A percentile compares a stretch with the other conserved stretches of the same genome.
phyloP scores from a whole-genome alignment of 1,140 invertebrate species.

The Zaprionus africanus region DNA sequence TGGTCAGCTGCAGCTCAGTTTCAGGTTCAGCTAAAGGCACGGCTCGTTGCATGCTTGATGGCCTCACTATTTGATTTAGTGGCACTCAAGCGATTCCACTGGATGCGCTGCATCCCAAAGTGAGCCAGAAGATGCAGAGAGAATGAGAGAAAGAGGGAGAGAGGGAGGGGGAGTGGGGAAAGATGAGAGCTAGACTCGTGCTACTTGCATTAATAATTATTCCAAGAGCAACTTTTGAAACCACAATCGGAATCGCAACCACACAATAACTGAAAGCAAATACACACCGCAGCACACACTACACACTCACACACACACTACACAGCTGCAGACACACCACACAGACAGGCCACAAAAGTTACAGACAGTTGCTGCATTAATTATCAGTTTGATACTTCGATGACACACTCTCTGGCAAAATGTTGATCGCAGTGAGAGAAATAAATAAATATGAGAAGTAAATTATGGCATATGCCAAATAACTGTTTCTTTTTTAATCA shows the following conservation, averaged over 20 bases:
- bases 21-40: constrained; percentile 39
- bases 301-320: constrained; percentile 2
- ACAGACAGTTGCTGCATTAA: not conserved
- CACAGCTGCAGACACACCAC: not conserved
- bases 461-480: not conserved
- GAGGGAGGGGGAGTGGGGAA: not conserved
- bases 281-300: not conserved
- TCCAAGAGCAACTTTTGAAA: constrained; percentile 38
- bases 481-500: too few species aligned
- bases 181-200: not conserved
- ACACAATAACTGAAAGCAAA: constrained; percentile 10
- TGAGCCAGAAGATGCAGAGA: not conserved
- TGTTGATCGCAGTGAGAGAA: not conserved
- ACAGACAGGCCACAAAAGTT: not conserved
- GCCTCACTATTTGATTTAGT: constrained; percentile 72
- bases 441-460: not conserved
- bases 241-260: constrained; percentile 40
- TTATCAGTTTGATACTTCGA: constrained; percentile 1
- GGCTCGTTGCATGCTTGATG: constrained; percentile 75
- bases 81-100: constrained; percentile 59
- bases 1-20: constrained; percentile 8
- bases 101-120: constrained; percentile 6
- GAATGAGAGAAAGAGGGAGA: not conserved
- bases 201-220: constrained; percentile 61
- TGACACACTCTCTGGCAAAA: not conserved